Conservation (phyloP, 2,797 vertebrate species). For the Gastrophryne carolinensis region DNA sequence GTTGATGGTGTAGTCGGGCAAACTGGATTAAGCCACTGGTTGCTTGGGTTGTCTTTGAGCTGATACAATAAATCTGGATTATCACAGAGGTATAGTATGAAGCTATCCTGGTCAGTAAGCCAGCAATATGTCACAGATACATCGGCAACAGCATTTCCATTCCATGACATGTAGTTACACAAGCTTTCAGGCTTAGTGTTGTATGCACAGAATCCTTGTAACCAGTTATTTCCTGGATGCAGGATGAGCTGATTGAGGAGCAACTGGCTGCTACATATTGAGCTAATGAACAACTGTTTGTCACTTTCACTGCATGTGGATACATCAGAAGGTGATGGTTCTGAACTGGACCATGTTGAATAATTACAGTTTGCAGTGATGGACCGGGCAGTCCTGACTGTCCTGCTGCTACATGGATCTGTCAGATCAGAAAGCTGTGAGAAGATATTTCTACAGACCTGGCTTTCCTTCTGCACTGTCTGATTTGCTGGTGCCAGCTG, state of each 20-base stretch:
- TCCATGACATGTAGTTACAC: conserved; percentile 28
- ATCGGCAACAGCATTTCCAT: not conserved
- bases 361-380: conserved; percentile 15
- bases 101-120: conserved; percentile 19
- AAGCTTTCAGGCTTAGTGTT: not conserved
- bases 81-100: conserved; percentile 27
- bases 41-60: conserved; percentile 1
- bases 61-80: conserved; percentile 15
- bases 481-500: not conserved
- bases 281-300: not conserved
- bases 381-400: not conserved
- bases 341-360: not conserved
- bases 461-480: not conserved
- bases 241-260: conserved; percentile 6
- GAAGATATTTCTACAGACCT: conserved; percentile 21
- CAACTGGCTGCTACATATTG: conserved; percentile 6
- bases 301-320: conserved; percentile 42
- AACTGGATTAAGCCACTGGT: conserved; percentile 31
- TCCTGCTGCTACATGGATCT: not conserved
- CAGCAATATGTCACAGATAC: conserved; percentile 30
- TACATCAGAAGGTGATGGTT: conserved; percentile 5
- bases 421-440: conserved; percentile 2
- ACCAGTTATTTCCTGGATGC: conserved; percentile 18
- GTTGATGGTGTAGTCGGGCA: not conserved
- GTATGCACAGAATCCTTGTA: conserved; percentile 13